Evolutionary conservation across 1,140 invertebrate genomes (phyloP).

Genomic region (Octopus sinensis): DNA sequence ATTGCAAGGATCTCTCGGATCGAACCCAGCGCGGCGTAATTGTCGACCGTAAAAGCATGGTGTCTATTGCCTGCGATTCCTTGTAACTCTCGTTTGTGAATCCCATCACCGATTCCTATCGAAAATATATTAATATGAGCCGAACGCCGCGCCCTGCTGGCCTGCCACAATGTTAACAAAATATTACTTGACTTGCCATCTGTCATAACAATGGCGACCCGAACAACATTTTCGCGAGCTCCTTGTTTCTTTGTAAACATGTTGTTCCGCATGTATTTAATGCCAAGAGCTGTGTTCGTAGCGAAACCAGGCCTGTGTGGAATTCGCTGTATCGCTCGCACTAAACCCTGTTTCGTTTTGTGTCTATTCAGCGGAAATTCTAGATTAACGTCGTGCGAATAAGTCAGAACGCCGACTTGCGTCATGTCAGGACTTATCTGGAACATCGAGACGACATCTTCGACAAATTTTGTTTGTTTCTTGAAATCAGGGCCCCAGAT

Average conservation of each 20-base stretch:
- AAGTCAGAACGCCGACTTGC: constrained; percentile 36
- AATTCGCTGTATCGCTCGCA: constrained; percentile 25
- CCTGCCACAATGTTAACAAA: constrained; percentile 21
- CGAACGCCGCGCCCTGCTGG: constrained; percentile 21
- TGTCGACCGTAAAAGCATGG: constrained; percentile 36
- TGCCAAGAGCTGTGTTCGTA: constrained; percentile 42
- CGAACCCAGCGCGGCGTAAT: constrained; percentile 34
- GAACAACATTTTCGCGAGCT: constrained; percentile 25
- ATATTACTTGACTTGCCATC: constrained; percentile 26
- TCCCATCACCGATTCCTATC: constrained; percentile 24
- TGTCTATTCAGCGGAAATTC: constrained; percentile 16
- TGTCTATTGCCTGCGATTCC: constrained; percentile 17
- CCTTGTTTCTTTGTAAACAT: constrained; percentile 35
- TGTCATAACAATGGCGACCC: constrained; percentile 27
- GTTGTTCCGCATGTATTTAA: constrained; percentile 35
- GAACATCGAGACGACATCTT: constrained; percentile 41
- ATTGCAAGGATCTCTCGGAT: constrained; percentile 38
- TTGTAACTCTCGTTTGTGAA: not conserved
- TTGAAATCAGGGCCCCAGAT: constrained; percentile 45
- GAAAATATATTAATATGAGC: constrained; percentile 27
- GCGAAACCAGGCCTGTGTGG: constrained; percentile 35
- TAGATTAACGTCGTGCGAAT: constrained; percentile 29
- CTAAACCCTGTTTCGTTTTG: constrained; percentile 14
- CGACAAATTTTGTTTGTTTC: constrained; percentile 42
- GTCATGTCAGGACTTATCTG: constrained; percentile 37